Base-by-base conservation (phyloP, 2,888 invertebrate species). In the Mellilla xanthometata region DNA sequence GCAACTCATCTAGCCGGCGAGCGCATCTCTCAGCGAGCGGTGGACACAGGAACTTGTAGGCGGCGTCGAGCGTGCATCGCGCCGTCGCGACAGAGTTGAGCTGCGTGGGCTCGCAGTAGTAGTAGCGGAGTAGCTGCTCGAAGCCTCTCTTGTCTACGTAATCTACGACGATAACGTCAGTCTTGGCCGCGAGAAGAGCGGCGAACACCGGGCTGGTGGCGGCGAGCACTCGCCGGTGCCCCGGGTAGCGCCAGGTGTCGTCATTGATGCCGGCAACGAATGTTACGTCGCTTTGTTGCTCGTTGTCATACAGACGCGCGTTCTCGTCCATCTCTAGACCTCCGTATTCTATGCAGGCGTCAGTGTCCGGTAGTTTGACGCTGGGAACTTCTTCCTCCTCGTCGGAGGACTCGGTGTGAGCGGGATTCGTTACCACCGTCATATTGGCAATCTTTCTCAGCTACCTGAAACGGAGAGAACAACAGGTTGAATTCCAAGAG, bases 41-140 rank as follows among this genome's bases (percentile, higher is more conserved):
- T 3, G 93, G 91, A 60, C 95, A 94, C 31, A 94, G 85, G 68
- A 95, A 94, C 65, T 94, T 93, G 68, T 95, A 93, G 12, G 95
- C 94, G 1, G 94, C 94, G 54, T 94, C 93, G 13, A 96, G 90
- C 0, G 95, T 92, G 26, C 92, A 91, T 12, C 95, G 86, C 3
- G 95, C 94, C 0, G 93, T 93, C 8, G 84, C 84, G 6, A 93
- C 92, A 0, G 93, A 91, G 56, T 92, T 91, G 32, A 94, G 87
- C 35, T 90, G 82, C 7, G 92, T 91, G 2, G 92, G 90, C 52
- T 93, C 92, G 35, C 91, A 91, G 69, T 94, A 93, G 54, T 94
- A 86, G 70, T 91, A 93, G 54, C 94, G 85, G 34, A 93, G 83
- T 2, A 94, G 80, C 63, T 93, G 91, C 65, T 93, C 92, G 63